Evolutionary conservation across 2,113 vertebrate species (phyloP), one percentile per base, ranked within the genome.

Genomic region (Albula glossodonta): DNA sequence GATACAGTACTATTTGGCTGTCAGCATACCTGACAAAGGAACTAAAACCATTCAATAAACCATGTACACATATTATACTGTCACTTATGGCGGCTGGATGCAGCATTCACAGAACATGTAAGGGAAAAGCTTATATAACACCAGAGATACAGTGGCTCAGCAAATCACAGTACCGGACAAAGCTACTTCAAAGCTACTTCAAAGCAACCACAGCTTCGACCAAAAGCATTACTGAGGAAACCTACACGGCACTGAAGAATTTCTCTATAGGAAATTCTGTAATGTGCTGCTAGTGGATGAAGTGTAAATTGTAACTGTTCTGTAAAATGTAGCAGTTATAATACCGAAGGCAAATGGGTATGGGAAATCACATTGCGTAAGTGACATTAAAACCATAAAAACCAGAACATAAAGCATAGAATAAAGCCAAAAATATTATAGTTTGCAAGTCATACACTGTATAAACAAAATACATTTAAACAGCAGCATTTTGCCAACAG

Each of bases 401-500:
- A 5, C 13, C 0, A 31, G 41, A 13, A 9, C 11, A 74, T 31
- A 74, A 74, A 51, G 41, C 49, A 51, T 50, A 80, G 78, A 41
- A 25, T 53, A 0, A 53, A 12, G n/a, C n/a, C 53, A 4, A 57
- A 82, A 51, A 83, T 31, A 17, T 17, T 9, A 83, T 83, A 83
- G 31, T 60, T 52, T 83, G 11, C 25, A 82, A 57, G 41, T 66
- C 22, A 66, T 66, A 66, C 22, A 66, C 60, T n/a, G 57, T 83
- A 83, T 83, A n/a, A 48, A 74, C 25, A 74, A 74, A 74, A 74
- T 10, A 74, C 70, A 83, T 57, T 83, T 60, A 63, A 83, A 83
- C 81, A 83, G 81, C 81, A 83, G 81, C 81, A 83, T 60, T 83
- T 57, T 83, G 52, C 25, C 53, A 25, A 41, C 11, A 60, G 81